Base-by-base conservation (phyloP, 2,113 vertebrate species). In the Xiphias gladius region DNA sequence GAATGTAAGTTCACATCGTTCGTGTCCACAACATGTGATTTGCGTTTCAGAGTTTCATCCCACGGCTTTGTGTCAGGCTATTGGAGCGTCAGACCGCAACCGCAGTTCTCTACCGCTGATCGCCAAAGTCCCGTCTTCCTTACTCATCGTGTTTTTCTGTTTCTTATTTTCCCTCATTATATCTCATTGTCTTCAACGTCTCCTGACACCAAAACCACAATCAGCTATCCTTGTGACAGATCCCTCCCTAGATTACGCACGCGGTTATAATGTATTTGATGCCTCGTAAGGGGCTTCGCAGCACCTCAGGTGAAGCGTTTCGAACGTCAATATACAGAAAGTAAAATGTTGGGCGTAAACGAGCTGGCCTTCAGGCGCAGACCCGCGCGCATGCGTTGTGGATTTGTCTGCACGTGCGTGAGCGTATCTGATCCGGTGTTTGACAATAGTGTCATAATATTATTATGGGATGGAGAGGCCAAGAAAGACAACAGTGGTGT, bases 391-490 rank as follows among this genome's bases (percentile, higher is more conserved):
- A 26, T 48, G 48, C 12, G 46, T 22, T 24, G 10, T 76, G 54
- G 69, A 8, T 76, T 28, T 41, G 50, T 82, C 3, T 54, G 35
- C 58, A 59, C 16, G 35, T 82, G 73, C 57, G 26, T 43, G 35
- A 46, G 24, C 46, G 39, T 69, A 52, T 62, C 32, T 24, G 75
- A 28, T 73, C 50, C 46, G 37, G 58, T 83, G 73, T 85, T 77
- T 57, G 73, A 72, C 70, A 63, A 71, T 83, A 67, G 81, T 81
- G 87, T 81, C 87, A 81, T 61, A 86, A 89, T 81, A 89, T 84
- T 89, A 75, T 84, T 75, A 89, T 79, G 77, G 70, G 84, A 75
- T 76, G 62, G 70, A 86, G 52, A 86, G 73, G 82, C 82, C 79
- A 84, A 82, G 55, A 80, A 73, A 83, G 74, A 79, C 79, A 83